Percentiles rank a stretch among this genome's conserved stretches.
Evolutionary conservation across 2,113 vertebrate species (phyloP).

Genomic region (Agelaius phoeniceus): DNA sequence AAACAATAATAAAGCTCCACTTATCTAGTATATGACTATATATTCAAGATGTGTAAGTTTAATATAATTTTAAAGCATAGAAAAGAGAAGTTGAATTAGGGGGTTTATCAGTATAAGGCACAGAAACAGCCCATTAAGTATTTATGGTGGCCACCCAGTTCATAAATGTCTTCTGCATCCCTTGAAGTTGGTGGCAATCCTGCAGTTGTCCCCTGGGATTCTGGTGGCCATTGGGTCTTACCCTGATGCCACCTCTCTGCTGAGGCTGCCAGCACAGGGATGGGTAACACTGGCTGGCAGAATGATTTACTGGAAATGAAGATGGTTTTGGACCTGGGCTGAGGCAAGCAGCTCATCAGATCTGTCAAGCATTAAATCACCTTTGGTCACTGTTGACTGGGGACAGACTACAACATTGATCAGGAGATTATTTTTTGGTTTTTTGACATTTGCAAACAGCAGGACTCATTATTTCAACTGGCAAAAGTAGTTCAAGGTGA

Average conservation of each 20-base stretch:
- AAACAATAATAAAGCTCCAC: background rate
- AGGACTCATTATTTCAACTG: background rate
- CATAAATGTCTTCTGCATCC: background rate
- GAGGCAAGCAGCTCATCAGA: background rate
- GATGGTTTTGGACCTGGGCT: background rate
- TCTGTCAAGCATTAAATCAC: background rate
- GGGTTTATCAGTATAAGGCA: background rate
- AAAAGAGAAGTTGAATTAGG: background rate
- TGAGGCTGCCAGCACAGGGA: background rate
- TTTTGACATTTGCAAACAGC: background rate
- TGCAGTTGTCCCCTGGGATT: background rate
- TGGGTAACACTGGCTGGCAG: background rate
- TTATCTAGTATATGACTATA: background rate
- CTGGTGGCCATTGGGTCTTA: background rate
- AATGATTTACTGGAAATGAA: background rate
- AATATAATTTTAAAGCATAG: background rate
- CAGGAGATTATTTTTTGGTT: background rate
- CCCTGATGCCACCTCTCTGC: background rate
- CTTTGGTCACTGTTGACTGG: background rate
- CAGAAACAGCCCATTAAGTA: background rate
- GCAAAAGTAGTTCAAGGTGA: background rate
- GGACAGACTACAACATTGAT: background rate
- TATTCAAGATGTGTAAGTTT: conserved; percentile 5
- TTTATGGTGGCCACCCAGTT: background rate
- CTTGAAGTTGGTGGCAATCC: background rate